Base-by-base conservation (phyloP, 2,797 vertebrate genomes). In the Gymnoscopelus microlampas region DNA sequence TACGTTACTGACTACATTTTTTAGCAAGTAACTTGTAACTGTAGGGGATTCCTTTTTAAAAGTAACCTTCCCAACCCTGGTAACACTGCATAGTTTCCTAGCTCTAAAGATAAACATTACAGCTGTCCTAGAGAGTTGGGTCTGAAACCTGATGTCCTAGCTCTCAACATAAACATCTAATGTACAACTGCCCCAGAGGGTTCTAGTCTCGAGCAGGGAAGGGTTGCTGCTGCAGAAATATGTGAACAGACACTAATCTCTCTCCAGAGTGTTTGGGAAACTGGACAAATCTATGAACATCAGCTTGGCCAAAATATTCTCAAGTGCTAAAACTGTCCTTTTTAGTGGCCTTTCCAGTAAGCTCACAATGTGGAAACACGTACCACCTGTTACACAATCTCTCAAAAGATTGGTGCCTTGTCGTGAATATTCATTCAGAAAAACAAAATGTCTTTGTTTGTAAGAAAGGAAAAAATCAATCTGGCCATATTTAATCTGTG, bases 241-340 rank as follows among this genome's bases (percentile, higher is more conserved):
- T 62, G 44, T 74, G 54, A 59, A 11, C 60, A 59, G n/a, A 60
- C 48, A 6, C 53, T 60, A 74, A 24, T 64, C 53, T n/a, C 66
- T 66, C 53, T 80, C 78, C 64, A 77, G 68, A 57, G 7, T 76
- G 59, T 76, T 80, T 5, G 70, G 70, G 53, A 80, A 73, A 73
- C n/a, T n/a, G n/a, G 72, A 69, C 71, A 81, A 56, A 63, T 72
- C 29, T 23, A 75, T n/a, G 14, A 66, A 69, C 24, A 76, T 57
- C 11, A 66, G 44, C 60, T 71, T 76, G 7, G 68, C 59, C 69
- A 76, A 60, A 67, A 71, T 71, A 58, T 26, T 39, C 48, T 59
- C 48, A 71, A 71, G 53, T 29, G 1, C 12, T 66, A 75, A 61
- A 55, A 62, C 49, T 60, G 53, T 65, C 67, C 66, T 74, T n/a